Evolutionary conservation across 2,113 vertebrate species (phyloP).

Genomic region (Neogobius melanostomus): DNA sequence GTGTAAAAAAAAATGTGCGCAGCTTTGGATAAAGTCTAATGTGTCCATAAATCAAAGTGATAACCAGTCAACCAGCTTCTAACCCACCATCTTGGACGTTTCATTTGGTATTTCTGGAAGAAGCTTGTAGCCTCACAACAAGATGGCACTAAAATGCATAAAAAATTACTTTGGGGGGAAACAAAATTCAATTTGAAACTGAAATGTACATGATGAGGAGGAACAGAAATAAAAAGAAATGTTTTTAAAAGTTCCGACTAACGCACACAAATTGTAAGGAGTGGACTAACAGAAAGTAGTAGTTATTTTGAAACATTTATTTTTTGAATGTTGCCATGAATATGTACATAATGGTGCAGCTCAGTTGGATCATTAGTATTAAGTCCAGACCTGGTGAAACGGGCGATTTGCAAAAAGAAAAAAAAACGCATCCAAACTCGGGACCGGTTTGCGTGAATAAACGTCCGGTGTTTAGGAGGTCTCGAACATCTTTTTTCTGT

Average conservation of each 20-base stretch:
- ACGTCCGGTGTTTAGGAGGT: conserved; percentile 65
- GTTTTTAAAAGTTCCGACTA: no score
- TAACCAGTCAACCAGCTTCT: neutral
- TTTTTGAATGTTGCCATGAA: conserved; percentile 34
- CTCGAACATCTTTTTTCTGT: conserved; percentile 99
- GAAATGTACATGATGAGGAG: no score
- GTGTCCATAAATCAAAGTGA: neutral
- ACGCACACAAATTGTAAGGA: no score
- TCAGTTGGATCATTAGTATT: neutral
- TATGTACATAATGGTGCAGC: conserved; percentile 25
- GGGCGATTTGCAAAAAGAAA: neutral
- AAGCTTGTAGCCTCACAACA: neutral
- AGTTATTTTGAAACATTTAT: conserved; percentile 54
- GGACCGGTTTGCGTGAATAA: neutral
- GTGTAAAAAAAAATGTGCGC: no score
- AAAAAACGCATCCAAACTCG: conserved; percentile 16
- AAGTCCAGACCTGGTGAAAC: conserved; percentile 2
- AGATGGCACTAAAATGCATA: neutral
- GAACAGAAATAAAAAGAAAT: no score
- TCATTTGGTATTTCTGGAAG: neutral
- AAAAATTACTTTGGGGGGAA: no score
- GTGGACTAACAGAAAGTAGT: conserved; percentile 12
- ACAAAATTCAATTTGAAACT: no score
- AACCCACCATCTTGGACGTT: neutral
- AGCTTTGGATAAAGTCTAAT: no score